Evolutionary conservation across 1,140 invertebrate species (phyloP), one percentile per base, ranked within the genome.

Genomic region (Aphelenchoides besseyi): DNA sequence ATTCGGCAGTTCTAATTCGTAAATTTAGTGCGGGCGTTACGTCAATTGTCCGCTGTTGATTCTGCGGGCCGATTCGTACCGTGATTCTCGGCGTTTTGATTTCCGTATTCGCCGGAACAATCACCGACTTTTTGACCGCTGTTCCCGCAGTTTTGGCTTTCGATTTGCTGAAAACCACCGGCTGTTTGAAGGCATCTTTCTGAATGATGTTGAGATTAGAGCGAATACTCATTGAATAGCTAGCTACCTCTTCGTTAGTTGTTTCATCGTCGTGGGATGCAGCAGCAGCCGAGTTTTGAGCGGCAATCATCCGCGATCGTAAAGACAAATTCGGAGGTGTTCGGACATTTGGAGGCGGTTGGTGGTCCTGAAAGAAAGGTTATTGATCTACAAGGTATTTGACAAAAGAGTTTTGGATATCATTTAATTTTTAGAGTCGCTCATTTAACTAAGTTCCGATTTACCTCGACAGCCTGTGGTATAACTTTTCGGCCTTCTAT

Each of bases 301-400:
- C 74, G 5, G 75, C 75, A 66, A 77, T 79, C 72, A 79, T 79
- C 16, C 75, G 61, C 9, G 75, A 77, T 33, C 75, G 71, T 1
- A 77, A 48, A 2, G 75, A 77, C 26, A 77, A 30, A 36, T 77
- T 77, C 23, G 75, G 75, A 23, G 75, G 75, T n/a, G 75, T 76
- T 29, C 73, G 74, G 3, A 77, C 73, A 67, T 74, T 74, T 18
- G 68, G 5, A 1, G 73, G 74, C 23, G 74, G 26, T 52, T 32
- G 16, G 23, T 30, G 37, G 18, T 72, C 57, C 66, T 69, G 64
- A 73, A 52, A 75, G 16, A 2, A 48, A 48, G 1, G 16, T 1
- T 5, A 74, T 35, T n/a, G n/a, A n/a, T n/a, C n/a, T n/a, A n/a
- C n/a, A n/a, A n/a, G n/a, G n/a, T n/a, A n/a, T n/a, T n/a, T n/a